Base-by-base conservation (phyloP, 2,888 invertebrate genomes). In the Agriopis marginaria region DNA sequence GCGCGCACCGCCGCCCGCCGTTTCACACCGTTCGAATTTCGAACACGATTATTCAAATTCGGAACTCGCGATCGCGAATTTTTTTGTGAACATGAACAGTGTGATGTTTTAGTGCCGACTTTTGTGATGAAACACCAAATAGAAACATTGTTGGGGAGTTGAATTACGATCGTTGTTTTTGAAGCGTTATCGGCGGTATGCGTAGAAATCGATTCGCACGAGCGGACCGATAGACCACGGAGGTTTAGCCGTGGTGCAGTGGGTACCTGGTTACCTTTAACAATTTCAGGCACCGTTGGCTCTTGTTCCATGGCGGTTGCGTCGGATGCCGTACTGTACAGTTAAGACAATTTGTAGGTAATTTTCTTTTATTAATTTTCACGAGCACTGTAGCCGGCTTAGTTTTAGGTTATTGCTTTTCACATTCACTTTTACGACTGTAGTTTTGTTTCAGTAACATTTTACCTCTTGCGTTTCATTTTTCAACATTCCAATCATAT, bases 161-260 rank as follows among this genome's bases (percentile, higher is more conserved):
- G 65, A 78, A 75, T 78, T 73, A 69, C 75, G 75, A 75, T 74
- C 74, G 72, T 68, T 66, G 72, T 70, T 72, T 67, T 71, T 66
- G 71, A 70, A 77, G 73, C 74, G 70, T 78, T 83, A 81, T 83
- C 73, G 78, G 70, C 79, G 84, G 86, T 85, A 88, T 88, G 90
- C 84, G 84, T 88, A 88, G 89, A 90, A 89, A 90, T 89, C 84
- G 89, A 85, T 85, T 77, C 87, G 88, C 90, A 82, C 82, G 86
- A 90, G 77, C 79, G 83, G 78, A 80, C 78, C 76, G 74, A 79
- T 80, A 77, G 86, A 88, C 82, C 84, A 81, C 89, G 88, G 85
- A 88, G 86, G 83, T 67, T 74, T 86, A 85, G 84, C 82, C 81
- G 81, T 81, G 77, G 80, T 79, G 82, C 79, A 80, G 83, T 82